Base-by-base conservation (phyloP, 30 jellyfish, hydroid and myxozoan genomes). In the Hydractinia symbiolongicarpus region DNA sequence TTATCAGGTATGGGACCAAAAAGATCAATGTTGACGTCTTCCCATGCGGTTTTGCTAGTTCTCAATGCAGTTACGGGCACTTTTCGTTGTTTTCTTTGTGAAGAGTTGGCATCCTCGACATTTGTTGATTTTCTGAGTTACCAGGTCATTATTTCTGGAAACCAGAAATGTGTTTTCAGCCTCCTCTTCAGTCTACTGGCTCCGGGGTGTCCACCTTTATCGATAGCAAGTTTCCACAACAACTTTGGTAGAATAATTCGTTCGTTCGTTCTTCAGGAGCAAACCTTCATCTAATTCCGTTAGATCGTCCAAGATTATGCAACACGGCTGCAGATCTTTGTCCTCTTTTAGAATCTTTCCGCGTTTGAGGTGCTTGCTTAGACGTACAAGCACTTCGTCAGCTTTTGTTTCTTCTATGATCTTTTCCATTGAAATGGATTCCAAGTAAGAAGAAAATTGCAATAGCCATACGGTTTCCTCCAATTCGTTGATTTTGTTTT, bases 381-480 rank as follows among this genome's bases (percentile, higher is more conserved):
- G 19, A 11, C 17, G 15, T 58, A 11, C 17, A 11, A 3, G 19
- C 17, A 58, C 17, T 16, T 58, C 19, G 69, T 58, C 69, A 11
- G 15, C 19, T 16, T 58, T 58, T 3, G 69, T 3, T 58, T 50
- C 88, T 66, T 83, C 61, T 70, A 61, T 49, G n/a, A n/a, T n/a
- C n/a, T n/a, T n/a, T n/a, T n/a, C n/a, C n/a, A n/a, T 30, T 30
- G 44, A 30, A 30, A 75, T 57, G 54, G 72, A 4, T 57, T 83
- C 91, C 4, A 87, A 72, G 82, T 83, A 83, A 4, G 91, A 81
- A 40, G 91, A 53, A 72, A 54, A 74, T 58, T 75, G 88, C 86
- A 83, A 19, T 14, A 67, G 11, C 78, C 78, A 81, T 49, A 83
- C 44, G 44, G 15, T 58, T 58, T 58, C 3, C 19, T 58, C 69